Percentiles rank a stretch among this genome's conserved stretches.
Conservation (phyloP, 2,888 invertebrate species). For the Epiblema foenella region DNA sequence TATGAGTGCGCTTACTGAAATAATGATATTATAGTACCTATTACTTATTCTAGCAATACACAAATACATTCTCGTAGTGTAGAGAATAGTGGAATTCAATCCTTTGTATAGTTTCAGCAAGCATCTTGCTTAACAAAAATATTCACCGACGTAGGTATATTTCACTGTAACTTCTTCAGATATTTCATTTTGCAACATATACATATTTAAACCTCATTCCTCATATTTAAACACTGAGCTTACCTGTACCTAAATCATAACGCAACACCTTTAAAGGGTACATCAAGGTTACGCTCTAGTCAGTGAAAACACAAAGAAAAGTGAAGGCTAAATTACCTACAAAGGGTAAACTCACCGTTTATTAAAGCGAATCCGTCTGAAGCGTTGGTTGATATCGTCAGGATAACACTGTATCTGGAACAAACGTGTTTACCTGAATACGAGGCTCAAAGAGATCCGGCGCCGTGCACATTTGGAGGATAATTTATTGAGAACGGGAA, state of each 20-base stretch:
- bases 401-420: conserved; percentile 78
- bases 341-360: conserved; percentile 68
- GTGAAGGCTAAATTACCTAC: conserved; percentile 9
- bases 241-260: no score
- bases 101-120: not conserved
- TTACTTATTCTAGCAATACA: no score
- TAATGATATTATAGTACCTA: no score
- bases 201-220: not conserved
- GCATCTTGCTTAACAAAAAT: not conserved
- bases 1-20: no score
- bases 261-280: no score
- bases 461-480: conserved; percentile 7
- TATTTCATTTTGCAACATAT: not conserved
- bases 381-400: conserved; percentile 76
- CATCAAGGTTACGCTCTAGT: no score
- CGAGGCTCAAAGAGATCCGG: conserved; percentile 16
- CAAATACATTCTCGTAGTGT: no score
- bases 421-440: conserved; percentile 50
- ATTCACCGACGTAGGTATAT: not conserved
- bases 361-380: conserved; percentile 76
- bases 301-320: not conserved
- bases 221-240: not conserved
- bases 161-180: not conserved
- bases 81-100: no score
- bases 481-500: conserved; percentile 22